Base-by-base conservation (phyloP, 2,113 vertebrate genomes). In the Lanius ludovicianus region DNA sequence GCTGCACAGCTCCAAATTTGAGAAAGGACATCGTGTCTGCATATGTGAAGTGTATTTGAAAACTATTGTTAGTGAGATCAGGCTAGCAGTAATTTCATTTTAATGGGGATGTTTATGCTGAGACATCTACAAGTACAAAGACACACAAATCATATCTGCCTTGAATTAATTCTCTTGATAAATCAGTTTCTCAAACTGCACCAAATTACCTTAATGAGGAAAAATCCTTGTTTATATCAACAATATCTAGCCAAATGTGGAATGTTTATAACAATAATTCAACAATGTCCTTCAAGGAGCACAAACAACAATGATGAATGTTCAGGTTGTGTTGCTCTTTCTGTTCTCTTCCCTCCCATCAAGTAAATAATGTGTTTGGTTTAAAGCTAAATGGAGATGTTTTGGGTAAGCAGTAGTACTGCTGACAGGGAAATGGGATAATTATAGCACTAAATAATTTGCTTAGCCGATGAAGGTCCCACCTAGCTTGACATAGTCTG, bases 221-320 rank as follows among this genome's bases (percentile, higher is more conserved):
- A 94, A 96, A 94, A 92, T 94, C 82, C 87, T 75, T 97, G 95
- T 97, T 97, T 97, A 93, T 94, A 94, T 86, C 95, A 94, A 87
- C 87, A 96, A 81, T 76, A 52, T 95, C 93, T 94, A 93, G 87
- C 92, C 94, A 95, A 96, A 97, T 80, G 93, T 90, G 87, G 93
- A 95, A 92, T 96, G 95, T 97, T 96, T 93, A 96, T 46, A 94
- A 74, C 62, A 93, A 91, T 95, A 95, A 94, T 97, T 91, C 89
- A 96, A 90, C 93, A 96, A 68, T 90, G 95, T 94, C 91, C 90
- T 96, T 96, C 78, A 93, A 97, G 94, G 57, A 93, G 91, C 90
- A 92, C 94, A 96, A 97, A 96, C 93, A 97, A 39, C 69, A 70
- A 47, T 89, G 95, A 96, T 93, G 87, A 87, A 96, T 96, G 94